A percentile compares a stretch with the other conserved stretches of the same genome.
Evolutionary conservation across 2,888 invertebrate genomes (phyloP).

Genomic region (Galerucella pusilla): DNA sequence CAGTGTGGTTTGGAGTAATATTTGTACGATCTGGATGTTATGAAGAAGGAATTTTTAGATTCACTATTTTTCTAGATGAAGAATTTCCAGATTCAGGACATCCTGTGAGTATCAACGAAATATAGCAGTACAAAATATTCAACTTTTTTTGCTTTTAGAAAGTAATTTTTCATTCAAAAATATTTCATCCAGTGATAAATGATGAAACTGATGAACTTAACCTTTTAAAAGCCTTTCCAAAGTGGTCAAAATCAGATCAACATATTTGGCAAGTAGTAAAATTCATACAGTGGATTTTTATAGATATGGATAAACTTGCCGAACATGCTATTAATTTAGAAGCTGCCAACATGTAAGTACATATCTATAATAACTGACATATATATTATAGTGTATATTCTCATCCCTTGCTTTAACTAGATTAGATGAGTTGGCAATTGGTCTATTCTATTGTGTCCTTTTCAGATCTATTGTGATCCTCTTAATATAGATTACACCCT

Average conservation of each 20-base stretch:
- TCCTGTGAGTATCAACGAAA: constrained; percentile 73
- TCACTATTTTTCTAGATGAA: constrained; percentile 86
- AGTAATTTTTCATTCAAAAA: constrained; percentile 83
- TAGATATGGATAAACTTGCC: constrained; percentile 76
- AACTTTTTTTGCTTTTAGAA: constrained; percentile 69
- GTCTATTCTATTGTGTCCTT: no score
- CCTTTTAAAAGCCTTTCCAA: constrained; percentile 82
- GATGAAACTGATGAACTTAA: constrained; percentile 81
- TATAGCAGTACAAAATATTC: background rate
- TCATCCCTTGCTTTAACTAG: no score
- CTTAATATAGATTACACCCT: no score
- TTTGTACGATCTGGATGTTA: constrained; percentile 91
- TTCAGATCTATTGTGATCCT: no score
- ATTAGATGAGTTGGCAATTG: no score
- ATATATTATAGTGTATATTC: no score
- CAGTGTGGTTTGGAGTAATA: constrained; percentile 92
- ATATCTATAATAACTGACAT: no score
- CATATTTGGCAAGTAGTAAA: constrained; percentile 92
- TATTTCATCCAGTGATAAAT: constrained; percentile 90
- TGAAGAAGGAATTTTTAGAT: constrained; percentile 91
- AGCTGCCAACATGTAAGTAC: constrained; percentile 74
- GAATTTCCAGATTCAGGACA: constrained; percentile 86
- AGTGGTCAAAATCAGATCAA: constrained; percentile 85
- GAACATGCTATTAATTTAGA: constrained; percentile 78
- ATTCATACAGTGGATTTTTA: constrained; percentile 84